A percentile compares a stretch with the other conserved stretches of the same genome.
These are phyloP conservation scores for Hipposideros armiger DNA, from an alignment of 2,113 vertebrate species.

Conservation along the genomic window DNA sequence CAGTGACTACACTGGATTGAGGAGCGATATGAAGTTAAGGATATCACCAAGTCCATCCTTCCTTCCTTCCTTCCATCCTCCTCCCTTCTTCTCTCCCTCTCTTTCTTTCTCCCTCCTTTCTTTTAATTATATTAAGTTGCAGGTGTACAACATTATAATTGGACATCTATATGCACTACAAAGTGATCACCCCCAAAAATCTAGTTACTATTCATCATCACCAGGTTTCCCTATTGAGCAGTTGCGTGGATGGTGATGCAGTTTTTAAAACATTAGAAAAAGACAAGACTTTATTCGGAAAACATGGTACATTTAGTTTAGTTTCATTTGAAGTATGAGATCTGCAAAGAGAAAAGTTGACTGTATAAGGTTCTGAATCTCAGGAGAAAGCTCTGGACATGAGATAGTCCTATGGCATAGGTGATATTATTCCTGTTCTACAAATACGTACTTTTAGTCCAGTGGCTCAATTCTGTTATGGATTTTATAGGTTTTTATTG, in stretches of 20 bases:
- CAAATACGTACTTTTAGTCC: background rate
- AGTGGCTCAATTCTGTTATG: background rate
- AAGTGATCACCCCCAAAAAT: background rate
- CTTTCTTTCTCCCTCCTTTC: background rate
- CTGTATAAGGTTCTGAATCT: background rate
- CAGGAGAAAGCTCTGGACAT: background rate
- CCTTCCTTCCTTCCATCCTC: background rate
- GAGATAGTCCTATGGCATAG: background rate
- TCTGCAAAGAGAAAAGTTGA: background rate
- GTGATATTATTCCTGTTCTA: background rate
- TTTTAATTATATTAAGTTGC: background rate
- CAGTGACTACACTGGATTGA: background rate
- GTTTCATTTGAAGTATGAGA: background rate
- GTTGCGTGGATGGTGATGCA: background rate
- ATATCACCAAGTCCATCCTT: background rate
- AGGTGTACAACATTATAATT: background rate
- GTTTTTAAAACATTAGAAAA: background rate
- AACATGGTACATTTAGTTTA: background rate
- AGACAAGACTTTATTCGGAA: background rate
- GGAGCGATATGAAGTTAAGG: background rate
- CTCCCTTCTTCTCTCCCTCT: background rate
- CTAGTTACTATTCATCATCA: background rate
- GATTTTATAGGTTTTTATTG: slow-evolving; percentile 29
- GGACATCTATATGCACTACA: background rate
- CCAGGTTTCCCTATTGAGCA: background rate